phyloP scores from a whole-genome alignment of 2,888 invertebrate species.

The Nysson spinosus region DNA sequence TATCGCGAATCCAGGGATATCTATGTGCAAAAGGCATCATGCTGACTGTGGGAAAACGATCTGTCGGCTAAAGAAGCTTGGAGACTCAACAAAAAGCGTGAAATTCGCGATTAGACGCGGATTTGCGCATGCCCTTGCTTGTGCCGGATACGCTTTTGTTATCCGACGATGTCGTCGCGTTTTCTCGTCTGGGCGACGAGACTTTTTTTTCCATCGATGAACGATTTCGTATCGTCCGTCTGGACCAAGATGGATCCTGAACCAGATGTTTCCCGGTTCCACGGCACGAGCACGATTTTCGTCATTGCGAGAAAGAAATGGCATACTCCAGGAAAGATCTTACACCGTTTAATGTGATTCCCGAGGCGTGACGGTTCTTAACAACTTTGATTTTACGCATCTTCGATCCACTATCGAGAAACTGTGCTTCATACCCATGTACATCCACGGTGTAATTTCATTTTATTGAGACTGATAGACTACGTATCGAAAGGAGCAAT shows the following conservation, averaged over 20 bases:
- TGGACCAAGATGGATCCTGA: too few relatives aligned
- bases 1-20: slow-evolving; percentile 42
- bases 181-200: slow-evolving; percentile 22
- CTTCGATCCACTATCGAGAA: slow-evolving; percentile 7
- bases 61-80: slow-evolving; percentile 62
- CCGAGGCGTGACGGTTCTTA: slow-evolving; percentile 33
- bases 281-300: slow-evolving; percentile 47
- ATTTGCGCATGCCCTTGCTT: slow-evolving; percentile 72
- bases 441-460: too few relatives aligned
- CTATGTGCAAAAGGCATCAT: slow-evolving; percentile 26
- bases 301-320: slow-evolving; percentile 8
- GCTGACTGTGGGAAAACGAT: slow-evolving; percentile 76
- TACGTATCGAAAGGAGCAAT: slow-evolving; percentile 12
- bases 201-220: slow-evolving; percentile 10
- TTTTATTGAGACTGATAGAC: too few relatives aligned
- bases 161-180: slow-evolving; percentile 26
- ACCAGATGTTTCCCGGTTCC: slow-evolving; percentile 18
- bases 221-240: too few relatives aligned
- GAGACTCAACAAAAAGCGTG: slow-evolving; percentile 74
- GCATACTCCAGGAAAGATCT: slow-evolving; percentile 16
- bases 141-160: slow-evolving; percentile 46
- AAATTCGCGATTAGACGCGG: slow-evolving; percentile 76
- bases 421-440: too few relatives aligned
- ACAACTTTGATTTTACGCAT: slow-evolving; percentile 23
- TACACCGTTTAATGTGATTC: slow-evolving; percentile 10